These are phyloP conservation scores for Ophion ventricosus DNA, from an alignment of 2,888 invertebrate species.

Conservation along the genomic window DNA sequence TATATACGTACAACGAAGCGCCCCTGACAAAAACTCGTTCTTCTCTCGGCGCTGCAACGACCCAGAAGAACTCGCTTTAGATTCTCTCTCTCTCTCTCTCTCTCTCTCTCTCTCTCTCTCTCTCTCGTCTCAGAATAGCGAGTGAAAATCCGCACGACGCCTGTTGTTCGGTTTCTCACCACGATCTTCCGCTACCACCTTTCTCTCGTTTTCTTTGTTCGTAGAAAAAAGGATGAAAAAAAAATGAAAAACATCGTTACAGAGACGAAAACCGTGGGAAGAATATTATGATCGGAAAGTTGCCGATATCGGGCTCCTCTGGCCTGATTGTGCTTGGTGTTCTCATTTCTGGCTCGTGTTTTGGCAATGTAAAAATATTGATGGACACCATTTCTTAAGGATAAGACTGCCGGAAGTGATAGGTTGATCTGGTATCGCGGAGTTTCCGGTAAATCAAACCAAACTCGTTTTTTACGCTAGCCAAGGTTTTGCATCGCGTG, in stretches of 20 bases:
- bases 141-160: conserved; percentile 42
- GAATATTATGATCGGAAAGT: background rate
- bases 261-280: conserved; percentile 1
- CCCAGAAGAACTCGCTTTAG: conserved; percentile 37
- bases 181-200: conserved; percentile 24
- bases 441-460: background rate
- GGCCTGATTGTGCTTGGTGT: too few relatives aligned
- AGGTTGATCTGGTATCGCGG: background rate
- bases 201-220: conserved; percentile 5
- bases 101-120: background rate
- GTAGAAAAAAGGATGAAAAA: background rate
- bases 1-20: conserved; percentile 42
- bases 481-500: background rate
- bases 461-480: background rate
- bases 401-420: background rate
- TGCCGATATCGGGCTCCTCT: too few relatives aligned
- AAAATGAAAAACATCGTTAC: background rate
- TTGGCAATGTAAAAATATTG: background rate
- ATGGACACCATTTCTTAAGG: background rate
- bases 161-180: conserved; percentile 52
- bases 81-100: conserved; percentile 12
- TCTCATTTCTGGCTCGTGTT: too few relatives aligned
- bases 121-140: background rate
- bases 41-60: conserved; percentile 15
- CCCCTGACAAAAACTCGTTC: conserved; percentile 64